Conservation (phyloP, 2,888 invertebrate genomes). For the Eupithecia inturbata region DNA sequence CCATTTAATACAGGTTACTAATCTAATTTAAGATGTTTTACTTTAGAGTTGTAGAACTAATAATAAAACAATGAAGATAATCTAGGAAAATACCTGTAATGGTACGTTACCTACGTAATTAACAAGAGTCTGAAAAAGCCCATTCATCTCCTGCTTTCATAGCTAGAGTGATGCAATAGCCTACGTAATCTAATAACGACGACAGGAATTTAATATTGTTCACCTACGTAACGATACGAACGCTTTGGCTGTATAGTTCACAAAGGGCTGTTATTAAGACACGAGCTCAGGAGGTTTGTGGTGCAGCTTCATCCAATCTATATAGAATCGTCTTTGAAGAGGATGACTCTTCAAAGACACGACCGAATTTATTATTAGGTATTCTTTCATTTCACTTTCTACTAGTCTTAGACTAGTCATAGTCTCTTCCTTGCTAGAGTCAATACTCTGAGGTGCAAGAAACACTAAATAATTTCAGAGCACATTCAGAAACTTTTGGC, state of each 20-base stretch:
- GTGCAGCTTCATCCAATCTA: neutral
- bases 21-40: neutral
- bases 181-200: neutral
- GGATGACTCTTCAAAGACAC: neutral
- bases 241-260: neutral
- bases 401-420: neutral
- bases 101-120: neutral
- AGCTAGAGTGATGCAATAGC: neutral
- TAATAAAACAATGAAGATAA: neutral
- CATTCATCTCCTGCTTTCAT: neutral
- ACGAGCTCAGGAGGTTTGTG: neutral
- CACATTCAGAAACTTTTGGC: neutral
- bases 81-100: neutral
- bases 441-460: neutral
- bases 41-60: neutral
- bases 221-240: neutral
- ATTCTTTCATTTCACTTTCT: neutral
- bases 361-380: neutral
- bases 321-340: neutral
- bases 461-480: neutral
- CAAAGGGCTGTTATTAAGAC: slow-evolving; percentile 19
- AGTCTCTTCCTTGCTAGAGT: neutral
- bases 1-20: neutral
- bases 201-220: slow-evolving; percentile 16
- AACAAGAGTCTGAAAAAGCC: neutral